Conservation (phyloP, 2,113 vertebrate genomes). For the Daphoenositta chrysoptera region DNA sequence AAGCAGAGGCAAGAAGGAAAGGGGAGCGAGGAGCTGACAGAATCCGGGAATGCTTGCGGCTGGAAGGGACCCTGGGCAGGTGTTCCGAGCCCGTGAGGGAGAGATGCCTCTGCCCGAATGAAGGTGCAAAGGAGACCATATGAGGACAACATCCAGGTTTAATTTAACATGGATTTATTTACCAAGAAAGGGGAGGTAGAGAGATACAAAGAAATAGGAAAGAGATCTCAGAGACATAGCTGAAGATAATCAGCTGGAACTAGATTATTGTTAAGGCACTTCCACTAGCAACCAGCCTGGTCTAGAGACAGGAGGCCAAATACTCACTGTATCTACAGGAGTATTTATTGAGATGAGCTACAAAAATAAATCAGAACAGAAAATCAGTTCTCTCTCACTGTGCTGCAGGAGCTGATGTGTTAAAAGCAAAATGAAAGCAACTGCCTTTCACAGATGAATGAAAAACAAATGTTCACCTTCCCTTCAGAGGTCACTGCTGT, state of each 20-base stretch:
- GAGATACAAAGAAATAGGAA: background rate
- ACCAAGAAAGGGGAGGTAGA: no score
- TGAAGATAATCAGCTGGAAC: background rate
- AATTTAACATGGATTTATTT: background rate
- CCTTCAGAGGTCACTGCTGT: background rate
- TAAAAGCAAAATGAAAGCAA: background rate
- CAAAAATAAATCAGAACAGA: background rate
- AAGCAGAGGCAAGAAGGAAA: background rate
- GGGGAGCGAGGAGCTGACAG: background rate
- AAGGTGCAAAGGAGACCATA: background rate
- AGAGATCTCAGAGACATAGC: background rate
- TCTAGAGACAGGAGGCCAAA: background rate
- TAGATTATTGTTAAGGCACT: background rate
- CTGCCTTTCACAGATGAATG: background rate
- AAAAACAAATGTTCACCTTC: background rate
- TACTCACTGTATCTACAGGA: background rate
- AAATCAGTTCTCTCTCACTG: background rate
- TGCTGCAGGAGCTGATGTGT: background rate
- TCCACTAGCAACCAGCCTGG: background rate
- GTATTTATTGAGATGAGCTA: background rate
- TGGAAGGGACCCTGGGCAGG: background rate
- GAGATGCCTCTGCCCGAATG: background rate
- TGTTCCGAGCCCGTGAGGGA: background rate
- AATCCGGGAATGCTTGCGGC: background rate
- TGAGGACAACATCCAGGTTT: background rate